Base-by-base conservation (phyloP, 2,113 vertebrate genomes). In the Sylvia atricapilla region DNA sequence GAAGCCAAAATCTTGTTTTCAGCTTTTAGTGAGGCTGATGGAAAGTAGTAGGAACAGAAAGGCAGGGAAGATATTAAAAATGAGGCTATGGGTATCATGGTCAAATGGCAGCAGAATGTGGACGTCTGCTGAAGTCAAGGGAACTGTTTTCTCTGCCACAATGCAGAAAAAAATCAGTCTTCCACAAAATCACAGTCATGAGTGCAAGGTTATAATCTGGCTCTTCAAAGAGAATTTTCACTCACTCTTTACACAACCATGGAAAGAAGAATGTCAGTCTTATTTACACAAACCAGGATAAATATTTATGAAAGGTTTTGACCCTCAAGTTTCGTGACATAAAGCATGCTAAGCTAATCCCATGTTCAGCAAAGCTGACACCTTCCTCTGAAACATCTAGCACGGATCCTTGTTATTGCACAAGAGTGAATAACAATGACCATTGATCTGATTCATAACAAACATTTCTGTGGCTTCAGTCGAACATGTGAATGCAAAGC, bases 271-370 rank as follows among this genome's bases (percentile, higher is more conserved):
- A 86, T 47, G 72, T 86, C 59, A 59, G 33, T 81, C 30, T 70
- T 88, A 84, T 88, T 94, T 93, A 84, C 76, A 88, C 59, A 81
- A 78, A 81, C 16, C 46, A 77, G 21, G 23, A 67, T 63, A 93
- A 97, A 94, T 93, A 93, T 94, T 94, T 96, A 63, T 70, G 55
- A 77, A 86, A 67, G 7, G 56, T 67, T 86, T 94, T 84, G 55
- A 77, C 52, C 18, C 35, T 85, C 49, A 56, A 52, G 39, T 59
- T 94, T 93, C 22, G 2, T 86, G 79, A 78, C 59, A 81, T 43
- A 94, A 88, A 89, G 33, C 83, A 81, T 23, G 56, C 49, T 74
- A 73, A 85, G 13, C 33, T 94, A 94, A 92, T 80, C 72, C 59
- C 10, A 35, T 37, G 33, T 81, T 90, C 2, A 3, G 83, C 86